Evolutionary conservation across 2,797 vertebrate genomes (phyloP).

Genomic region (Siniperca undulata): DNA sequence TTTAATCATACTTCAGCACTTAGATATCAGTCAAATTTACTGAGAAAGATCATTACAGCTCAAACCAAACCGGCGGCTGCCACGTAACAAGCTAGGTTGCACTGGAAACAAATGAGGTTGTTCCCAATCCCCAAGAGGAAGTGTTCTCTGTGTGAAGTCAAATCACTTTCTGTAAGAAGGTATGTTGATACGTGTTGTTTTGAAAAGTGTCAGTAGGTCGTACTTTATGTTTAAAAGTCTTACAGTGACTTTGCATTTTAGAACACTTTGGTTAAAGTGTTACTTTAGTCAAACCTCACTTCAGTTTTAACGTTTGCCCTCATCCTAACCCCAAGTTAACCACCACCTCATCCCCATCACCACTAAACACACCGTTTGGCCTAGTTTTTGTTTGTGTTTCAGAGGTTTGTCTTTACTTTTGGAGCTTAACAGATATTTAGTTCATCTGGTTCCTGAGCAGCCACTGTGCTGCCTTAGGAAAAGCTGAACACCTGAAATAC

Average conservation of each 20-base stretch:
- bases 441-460: slow-evolving; percentile 7
- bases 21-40: slow-evolving; percentile 41
- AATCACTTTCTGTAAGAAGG: slow-evolving; percentile 1
- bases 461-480: slow-evolving; percentile 7
- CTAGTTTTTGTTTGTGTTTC: slow-evolving; percentile 22
- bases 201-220: slow-evolving; percentile 4
- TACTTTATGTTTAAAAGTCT: slow-evolving; percentile 22
- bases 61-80: slow-evolving; percentile 7
- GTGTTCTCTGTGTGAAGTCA: slow-evolving; percentile 20
- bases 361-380: slow-evolving; percentile 17
- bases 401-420: slow-evolving; percentile 21
- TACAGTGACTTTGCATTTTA: slow-evolving; percentile 41
- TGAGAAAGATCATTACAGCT: slow-evolving; percentile 32
- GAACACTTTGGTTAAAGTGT: slow-evolving; percentile 1
- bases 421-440: slow-evolving; percentile 31
- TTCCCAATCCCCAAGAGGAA: slow-evolving; percentile 1
- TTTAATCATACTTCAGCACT: slow-evolving; percentile 39
- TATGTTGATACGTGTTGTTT: slow-evolving; percentile 13
- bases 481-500: slow-evolving; percentile 14
- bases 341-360: neutral
- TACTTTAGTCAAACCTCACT: slow-evolving; percentile 20
- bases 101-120: slow-evolving; percentile 21
- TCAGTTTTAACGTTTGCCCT: neutral
- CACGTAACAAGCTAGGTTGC: slow-evolving; percentile 14
- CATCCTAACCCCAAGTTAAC: slow-evolving; percentile 13